Evolutionary conservation across 2,888 invertebrate species (phyloP), one percentile per base, ranked within the genome.

Genomic region (Philereme vetulata): DNA sequence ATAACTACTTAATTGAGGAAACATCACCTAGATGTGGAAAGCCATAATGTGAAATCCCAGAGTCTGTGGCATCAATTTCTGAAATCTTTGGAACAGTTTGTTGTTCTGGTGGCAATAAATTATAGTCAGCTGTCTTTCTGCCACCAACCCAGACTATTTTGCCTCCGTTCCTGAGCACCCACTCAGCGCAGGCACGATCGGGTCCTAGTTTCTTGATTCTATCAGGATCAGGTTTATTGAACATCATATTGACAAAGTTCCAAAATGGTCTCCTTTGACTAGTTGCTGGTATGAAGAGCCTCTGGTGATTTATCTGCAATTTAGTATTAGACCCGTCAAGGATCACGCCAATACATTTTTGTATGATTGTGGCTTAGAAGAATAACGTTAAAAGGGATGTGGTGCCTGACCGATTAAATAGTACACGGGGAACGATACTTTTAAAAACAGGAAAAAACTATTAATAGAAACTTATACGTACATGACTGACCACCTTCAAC

Each of bases 131-230:
- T 49, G 88, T 81, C 44, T 94, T 80, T 72, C 86, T 93, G 4
- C 93, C 91, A 40, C 93, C 93, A 40, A 90, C 90, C 94, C 96
- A 98, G 62, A 94, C 94, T 0, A 99, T 94, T 58, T 93, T 92
- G 4, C 97, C 98, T 3, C 98, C 98, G 88, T 98, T 98, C 68
- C 96, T 93, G 35, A 99, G 88, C 5, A 99, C 90, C 99, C 99
- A 99, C 86, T 99, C 99, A 0, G 98, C 98, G 85, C 98, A 98
- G 4, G 96, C 95, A 64, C 97, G 92, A 80, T 99, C 97, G 0
- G 98, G 95, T 0, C 99, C 99, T 45, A 98, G 93, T 70, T 90
- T 77, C 76, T 94, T 90, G 42, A 96, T 90, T 42, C 97, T 93
- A 0, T 94, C 92, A 3, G 84, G 72, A 76, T 97, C 96, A 0